Evolutionary conservation across 1,140 invertebrate species (phyloP).

Genomic region (Drosophila paulistorum): DNA sequence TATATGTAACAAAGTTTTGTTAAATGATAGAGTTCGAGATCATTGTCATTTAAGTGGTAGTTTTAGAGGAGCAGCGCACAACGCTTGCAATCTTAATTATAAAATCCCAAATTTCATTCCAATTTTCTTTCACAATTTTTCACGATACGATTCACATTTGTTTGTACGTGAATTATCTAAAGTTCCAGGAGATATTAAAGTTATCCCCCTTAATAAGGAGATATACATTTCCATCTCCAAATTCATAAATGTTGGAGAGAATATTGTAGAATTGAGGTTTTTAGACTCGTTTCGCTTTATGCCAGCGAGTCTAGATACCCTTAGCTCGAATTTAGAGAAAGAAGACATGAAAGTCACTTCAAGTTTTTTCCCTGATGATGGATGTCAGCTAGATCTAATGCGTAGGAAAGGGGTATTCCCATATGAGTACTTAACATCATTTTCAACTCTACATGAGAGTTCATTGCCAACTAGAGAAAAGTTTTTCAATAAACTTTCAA

Average conservation of each 20-base stretch:
- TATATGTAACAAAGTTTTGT: conserved; percentile 13
- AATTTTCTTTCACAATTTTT: conserved; percentile 79
- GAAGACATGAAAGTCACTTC: conserved; percentile 37
- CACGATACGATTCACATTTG: conserved; percentile 75
- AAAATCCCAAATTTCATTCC: conserved; percentile 69
- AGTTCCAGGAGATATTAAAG: conserved; percentile 59
- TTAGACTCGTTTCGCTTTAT: conserved; percentile 73
- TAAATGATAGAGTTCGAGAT: conserved; percentile 13
- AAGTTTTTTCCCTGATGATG: conserved; percentile 32
- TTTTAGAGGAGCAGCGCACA: conserved; percentile 18
- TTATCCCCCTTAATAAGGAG: conserved; percentile 79
- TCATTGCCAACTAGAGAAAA: conserved; percentile 59
- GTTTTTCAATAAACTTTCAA: conserved; percentile 77
- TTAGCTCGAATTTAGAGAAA: conserved; percentile 67
- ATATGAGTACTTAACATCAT: conserved; percentile 71
- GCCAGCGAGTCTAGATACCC: conserved; percentile 37
- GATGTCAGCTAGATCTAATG: conserved; percentile 59
- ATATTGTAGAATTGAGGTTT: conserved; percentile 57
- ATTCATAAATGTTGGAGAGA: conserved; percentile 22
- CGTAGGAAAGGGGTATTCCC: conserved; percentile 71
- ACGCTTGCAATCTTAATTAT: conserved; percentile 77
- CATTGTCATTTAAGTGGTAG: conserved; percentile 22
- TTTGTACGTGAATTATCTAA: conserved; percentile 69
- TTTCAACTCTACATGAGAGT: conserved; percentile 65
- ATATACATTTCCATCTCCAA: conserved; percentile 59